A percentile compares a stretch with the other conserved stretches of the same genome.
phyloP scores from a whole-genome alignment of 2,888 invertebrate species.

The Catocala nupta region DNA sequence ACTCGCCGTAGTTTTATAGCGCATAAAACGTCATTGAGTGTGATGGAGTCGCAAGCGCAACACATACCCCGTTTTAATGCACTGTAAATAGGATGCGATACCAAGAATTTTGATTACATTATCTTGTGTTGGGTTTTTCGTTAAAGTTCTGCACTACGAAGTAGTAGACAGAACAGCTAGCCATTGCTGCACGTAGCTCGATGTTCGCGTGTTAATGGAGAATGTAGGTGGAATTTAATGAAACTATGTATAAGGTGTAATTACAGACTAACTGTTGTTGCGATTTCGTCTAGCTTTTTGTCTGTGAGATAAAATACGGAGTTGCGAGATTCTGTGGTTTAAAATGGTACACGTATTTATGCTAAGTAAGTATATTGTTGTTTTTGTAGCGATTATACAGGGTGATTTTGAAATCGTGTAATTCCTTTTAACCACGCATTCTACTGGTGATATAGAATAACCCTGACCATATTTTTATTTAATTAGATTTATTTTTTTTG shows the following conservation, averaged over 20 bases:
- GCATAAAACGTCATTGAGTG: slow-evolving; percentile 53
- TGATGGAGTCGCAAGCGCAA: slow-evolving; percentile 55
- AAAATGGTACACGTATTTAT: too few relatives aligned
- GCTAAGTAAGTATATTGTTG: too few relatives aligned
- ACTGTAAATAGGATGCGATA: slow-evolving; percentile 45
- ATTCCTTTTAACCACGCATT: too few relatives aligned
- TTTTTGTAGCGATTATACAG: too few relatives aligned
- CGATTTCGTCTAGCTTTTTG: neutral
- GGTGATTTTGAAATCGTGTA: too few relatives aligned
- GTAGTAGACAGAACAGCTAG: neutral
- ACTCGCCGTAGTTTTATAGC: slow-evolving; percentile 50
- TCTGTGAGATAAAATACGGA: slow-evolving; percentile 1
- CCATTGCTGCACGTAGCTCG: neutral
- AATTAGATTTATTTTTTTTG: too few relatives aligned
- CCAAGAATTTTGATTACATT: slow-evolving; percentile 49
- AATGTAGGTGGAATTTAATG: neutral
- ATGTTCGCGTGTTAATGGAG: slow-evolving; percentile 1
- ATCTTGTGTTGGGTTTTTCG: slow-evolving; percentile 29
- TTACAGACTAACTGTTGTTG: slow-evolving; percentile 4
- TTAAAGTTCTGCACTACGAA: neutral
- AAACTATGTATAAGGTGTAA: slow-evolving; percentile 7
- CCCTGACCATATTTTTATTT: too few relatives aligned
- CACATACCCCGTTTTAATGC: slow-evolving; percentile 50
- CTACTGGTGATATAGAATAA: too few relatives aligned
- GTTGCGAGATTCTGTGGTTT: neutral